Conservation (phyloP, 37 sponge, comb jelly and placozoan genomes). For the Oopsacas minuta region DNA sequence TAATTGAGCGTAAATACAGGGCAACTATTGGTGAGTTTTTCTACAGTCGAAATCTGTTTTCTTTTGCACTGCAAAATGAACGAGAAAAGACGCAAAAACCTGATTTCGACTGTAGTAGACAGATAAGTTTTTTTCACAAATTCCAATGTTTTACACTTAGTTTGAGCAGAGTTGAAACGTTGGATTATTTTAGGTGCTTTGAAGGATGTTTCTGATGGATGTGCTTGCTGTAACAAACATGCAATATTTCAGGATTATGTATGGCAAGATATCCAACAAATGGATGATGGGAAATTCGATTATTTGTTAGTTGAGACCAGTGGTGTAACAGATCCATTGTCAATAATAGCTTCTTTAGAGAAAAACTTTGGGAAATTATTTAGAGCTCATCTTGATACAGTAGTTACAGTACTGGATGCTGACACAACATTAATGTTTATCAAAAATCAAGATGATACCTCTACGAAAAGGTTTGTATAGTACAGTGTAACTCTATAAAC, state of each 20-base stretch:
- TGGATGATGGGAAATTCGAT: constrained; percentile 58
- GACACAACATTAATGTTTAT: constrained; percentile 35
- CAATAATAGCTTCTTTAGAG: constrained; percentile 58
- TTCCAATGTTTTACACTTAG: neutral
- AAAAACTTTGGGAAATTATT: constrained; percentile 58
- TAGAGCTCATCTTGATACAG: constrained; percentile 47
- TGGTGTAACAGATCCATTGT: constrained; percentile 57
- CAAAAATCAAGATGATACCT: no score
- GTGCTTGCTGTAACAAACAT: constrained; percentile 50
- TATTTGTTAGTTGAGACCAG: constrained; percentile 62
- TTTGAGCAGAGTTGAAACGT: neutral
- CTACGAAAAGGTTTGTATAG: neutral
- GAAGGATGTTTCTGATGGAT: constrained; percentile 56
- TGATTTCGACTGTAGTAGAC: no score
- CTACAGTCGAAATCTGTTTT: no score
- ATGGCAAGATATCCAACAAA: constrained; percentile 49
- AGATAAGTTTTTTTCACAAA: no score
- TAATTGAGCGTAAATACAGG: constrained; percentile 17
- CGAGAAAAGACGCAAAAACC: no score
- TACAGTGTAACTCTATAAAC: neutral
- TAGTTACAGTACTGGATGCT: constrained; percentile 54
- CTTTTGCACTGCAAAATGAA: no score
- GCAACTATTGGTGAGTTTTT: neutral
- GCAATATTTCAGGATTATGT: constrained; percentile 38
- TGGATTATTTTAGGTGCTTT: constrained; percentile 21